Evolutionary conservation across 2,888 invertebrate genomes (phyloP), one percentile per base, ranked within the genome.

Genomic region (Oscheius myriophilus): DNA sequence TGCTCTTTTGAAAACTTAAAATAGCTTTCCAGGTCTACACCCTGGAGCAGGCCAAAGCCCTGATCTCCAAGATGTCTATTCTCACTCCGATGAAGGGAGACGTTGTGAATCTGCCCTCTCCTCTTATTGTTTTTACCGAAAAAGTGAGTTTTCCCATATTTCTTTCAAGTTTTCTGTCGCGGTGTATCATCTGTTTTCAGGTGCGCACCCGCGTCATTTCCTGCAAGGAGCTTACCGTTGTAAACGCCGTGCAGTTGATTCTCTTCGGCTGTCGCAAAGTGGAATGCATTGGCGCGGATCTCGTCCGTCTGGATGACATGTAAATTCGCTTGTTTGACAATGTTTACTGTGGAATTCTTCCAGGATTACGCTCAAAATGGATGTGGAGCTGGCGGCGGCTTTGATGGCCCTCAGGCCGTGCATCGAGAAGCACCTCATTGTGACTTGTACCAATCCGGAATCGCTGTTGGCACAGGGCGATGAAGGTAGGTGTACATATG

Each of bases 91-190:
- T 75, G 87, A 89, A 91, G 61, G 93, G 93, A 59, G 73, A 79
- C 18, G 55, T 73, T 21, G 65, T 75, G n/a, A 46, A 67, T 16
- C 96, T 96, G 86, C 92, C 93, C 0, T 95, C 93, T 75, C 97
- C 97, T 0, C 92, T 96, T 87, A 96, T 98, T 87, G 93, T 98
- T 67, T 98, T 97, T 87, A 96, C 96, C 0, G 97, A 98, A 89
- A 98, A 98, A 89, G 91, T 91, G 83, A 21, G 11, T 21, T 33
- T 26, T 53, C 3, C 25, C 12, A 1, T 1, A 16, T 33, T 11
- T 54, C 25, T 33, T 33, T 33, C 3, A 33, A 33, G n/a, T n/a
- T n/a, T n/a, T n/a, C n/a, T n/a, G n/a, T n/a, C n/a, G n/a, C n/a
- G n/a, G n/a, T n/a, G n/a, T n/a, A n/a, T n/a, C n/a, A n/a, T n/a